Evolutionary conservation across 2,888 invertebrate species (phyloP), one percentile per base, ranked within the genome.

Genomic region (Epicampocera succincta): DNA sequence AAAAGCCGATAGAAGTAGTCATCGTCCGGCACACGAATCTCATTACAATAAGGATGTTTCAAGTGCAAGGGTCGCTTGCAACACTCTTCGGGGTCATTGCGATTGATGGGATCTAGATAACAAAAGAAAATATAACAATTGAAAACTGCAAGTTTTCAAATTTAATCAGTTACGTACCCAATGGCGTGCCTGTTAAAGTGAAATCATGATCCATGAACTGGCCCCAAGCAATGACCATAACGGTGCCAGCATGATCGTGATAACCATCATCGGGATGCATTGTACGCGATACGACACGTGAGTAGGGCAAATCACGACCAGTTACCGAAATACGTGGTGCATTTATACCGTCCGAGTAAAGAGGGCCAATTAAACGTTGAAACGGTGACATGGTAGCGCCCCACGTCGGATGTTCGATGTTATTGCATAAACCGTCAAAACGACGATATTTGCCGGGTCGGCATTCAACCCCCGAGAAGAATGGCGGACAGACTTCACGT

Each of bases 151-250:
- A 13, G 0, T 29, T n/a, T 21, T 29, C 8, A 4, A 1, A 4
- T 58, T n/a, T n/a, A 33, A 38, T 8, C 54, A 8, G 63, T 19
- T 11, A 61, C 92, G 91, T 92, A 97, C 97, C 97, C 84, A 97
- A 92, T 52, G 97, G 96, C 29, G 97, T 97, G 85, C 94, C 97
- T 73, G 97, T 97, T 46, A 97, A 93, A 5, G 97, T 97, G 87
- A 96, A 96, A 91, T 97, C 97, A 92, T 98, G 97, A 91, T 97
- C 97, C 94, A 97, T 96, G 91, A 97, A 97, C 91, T 97, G 97
- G 86, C 97, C 97, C 97, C 97, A 98, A 74, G 97, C 97, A 83
- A 90, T 90, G 60, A 97, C 95, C 95, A 97, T 96, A 86, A 97
- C 96, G 38, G 97, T 97, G 66, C 97, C 97, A 33, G 97, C 97